Evolutionary conservation across 2,888 invertebrate genomes (phyloP).

Genomic region (Oxycera nigricornis): DNA sequence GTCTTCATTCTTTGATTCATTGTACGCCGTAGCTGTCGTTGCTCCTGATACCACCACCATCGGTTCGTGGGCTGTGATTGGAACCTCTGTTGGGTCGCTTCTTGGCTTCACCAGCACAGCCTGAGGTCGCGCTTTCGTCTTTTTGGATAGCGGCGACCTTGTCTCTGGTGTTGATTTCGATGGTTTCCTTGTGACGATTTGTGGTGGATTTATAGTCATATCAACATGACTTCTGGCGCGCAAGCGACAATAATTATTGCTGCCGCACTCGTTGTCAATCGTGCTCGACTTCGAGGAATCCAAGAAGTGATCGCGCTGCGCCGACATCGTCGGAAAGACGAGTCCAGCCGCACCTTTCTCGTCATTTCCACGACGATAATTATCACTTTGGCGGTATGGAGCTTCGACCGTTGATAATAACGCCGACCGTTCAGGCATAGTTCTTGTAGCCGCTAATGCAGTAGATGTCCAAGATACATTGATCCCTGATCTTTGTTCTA

Average conservation of each 20-base stretch:
- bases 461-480: background rate
- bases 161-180: background rate
- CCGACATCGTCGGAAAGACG: conserved; percentile 9
- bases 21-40: conserved; percentile 21
- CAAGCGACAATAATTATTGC: background rate
- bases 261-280: background rate
- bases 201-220: conserved; percentile 11
- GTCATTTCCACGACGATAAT: conserved; percentile 6
- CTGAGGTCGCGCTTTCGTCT: background rate
- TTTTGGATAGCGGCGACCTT: background rate
- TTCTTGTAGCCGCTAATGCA: background rate
- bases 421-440: background rate
- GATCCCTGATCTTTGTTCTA: conserved; percentile 8
- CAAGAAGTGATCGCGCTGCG: conserved; percentile 3
- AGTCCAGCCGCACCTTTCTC: conserved; percentile 1
- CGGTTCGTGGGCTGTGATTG: background rate
- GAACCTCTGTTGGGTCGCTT: conserved; percentile 2
- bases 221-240: background rate
- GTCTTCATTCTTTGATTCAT: conserved; percentile 9
- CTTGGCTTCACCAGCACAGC: background rate
- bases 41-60: background rate
- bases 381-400: conserved; percentile 29
- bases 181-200: background rate
- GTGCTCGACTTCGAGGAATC: conserved; percentile 16
- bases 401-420: background rate